Evolutionary conservation across 2,113 vertebrate species (phyloP).

Genomic region (Hydropotes inermis): DNA sequence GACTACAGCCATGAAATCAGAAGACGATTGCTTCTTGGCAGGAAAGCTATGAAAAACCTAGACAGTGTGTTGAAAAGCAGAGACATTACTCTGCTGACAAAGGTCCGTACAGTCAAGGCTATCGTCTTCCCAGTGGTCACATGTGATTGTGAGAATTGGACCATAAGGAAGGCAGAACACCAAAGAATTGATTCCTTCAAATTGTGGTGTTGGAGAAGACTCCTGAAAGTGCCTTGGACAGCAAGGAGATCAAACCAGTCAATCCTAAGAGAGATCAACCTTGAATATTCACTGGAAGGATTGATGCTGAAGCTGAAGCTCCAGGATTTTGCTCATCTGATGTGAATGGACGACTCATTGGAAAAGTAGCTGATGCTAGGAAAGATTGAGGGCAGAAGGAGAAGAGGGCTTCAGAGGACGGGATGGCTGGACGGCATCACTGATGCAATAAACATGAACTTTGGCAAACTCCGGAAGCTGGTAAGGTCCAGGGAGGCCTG

Average conservation of each 20-base stretch:
- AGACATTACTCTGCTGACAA: neutral
- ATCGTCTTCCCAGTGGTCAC: neutral
- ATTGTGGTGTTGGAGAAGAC: neutral
- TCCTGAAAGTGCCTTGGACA: neutral
- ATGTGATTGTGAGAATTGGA: neutral
- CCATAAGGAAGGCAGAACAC: neutral
- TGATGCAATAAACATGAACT: neutral
- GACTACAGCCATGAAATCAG: neutral
- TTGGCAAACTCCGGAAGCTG: neutral
- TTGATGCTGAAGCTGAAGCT: neutral
- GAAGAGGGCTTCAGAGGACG: neutral
- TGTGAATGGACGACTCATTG: fast-evolving
- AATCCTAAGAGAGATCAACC: neutral
- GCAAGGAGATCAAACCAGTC: neutral
- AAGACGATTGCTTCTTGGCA: neutral
- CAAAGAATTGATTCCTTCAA: neutral
- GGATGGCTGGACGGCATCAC: neutral
- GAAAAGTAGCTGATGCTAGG: neutral
- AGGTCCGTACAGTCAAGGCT: neutral
- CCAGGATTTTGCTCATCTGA: neutral
- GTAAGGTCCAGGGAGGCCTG: neutral
- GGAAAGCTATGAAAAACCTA: neutral
- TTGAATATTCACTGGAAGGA: neutral
- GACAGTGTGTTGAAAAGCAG: neutral
- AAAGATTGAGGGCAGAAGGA: neutral